phyloP scores from a whole-genome alignment of 2,797 vertebrate genomes.

The Paguma larvata region DNA sequence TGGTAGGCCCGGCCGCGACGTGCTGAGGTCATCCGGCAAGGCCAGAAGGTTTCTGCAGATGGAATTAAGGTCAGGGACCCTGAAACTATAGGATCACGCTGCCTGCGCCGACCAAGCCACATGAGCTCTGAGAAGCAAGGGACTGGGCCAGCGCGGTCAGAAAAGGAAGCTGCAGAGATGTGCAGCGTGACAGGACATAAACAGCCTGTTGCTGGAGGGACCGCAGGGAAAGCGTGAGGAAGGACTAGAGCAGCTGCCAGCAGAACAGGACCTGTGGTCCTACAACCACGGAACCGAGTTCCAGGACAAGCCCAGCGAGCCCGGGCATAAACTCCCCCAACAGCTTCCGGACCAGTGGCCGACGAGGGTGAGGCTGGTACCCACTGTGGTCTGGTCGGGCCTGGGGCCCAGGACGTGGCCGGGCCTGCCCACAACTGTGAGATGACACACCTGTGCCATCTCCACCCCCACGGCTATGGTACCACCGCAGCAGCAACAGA shows the following conservation, averaged over 20 bases:
- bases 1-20: not conserved
- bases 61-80: not conserved
- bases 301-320: too few species aligned
- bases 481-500: not conserved
- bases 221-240: rapidly evolving
- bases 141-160: not conserved
- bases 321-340: not conserved
- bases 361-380: too few species aligned
- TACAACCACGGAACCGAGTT: not conserved
- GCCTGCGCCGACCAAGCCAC: too few species aligned
- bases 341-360: not conserved
- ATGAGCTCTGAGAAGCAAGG: not conserved
- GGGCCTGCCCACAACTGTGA: not conserved
- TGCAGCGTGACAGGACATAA: rapidly evolving
- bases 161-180: not conserved
- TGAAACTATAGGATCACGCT: not conserved
- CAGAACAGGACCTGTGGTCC: not conserved
- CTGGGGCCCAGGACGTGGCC: not conserved
- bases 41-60: not conserved
- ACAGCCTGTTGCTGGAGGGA: not conserved
- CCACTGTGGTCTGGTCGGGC: not conserved
- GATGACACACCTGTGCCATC: not conserved
- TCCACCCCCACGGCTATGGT: not conserved
- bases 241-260: not conserved
- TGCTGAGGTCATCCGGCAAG: not conserved